These are phyloP conservation scores for Autographa gamma DNA, from an alignment of 2,888 invertebrate genomes.

Conservation along the genomic window DNA sequence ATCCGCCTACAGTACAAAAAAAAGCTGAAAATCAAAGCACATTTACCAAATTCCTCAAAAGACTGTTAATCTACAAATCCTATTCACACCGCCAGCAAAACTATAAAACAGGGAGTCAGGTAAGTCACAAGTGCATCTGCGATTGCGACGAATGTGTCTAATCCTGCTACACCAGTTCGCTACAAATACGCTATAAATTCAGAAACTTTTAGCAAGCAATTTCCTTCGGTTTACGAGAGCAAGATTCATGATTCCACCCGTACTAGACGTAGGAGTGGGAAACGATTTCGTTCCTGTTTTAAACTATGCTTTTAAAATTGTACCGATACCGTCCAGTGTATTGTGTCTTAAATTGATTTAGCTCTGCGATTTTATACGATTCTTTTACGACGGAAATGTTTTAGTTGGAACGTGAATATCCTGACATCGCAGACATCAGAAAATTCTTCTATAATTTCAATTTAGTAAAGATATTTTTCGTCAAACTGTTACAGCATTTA, in stretches of 20 bases:
- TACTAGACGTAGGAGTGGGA: slow-evolving; percentile 39
- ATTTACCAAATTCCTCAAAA: neutral
- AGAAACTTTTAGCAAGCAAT: slow-evolving; percentile 85
- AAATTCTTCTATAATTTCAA: neutral
- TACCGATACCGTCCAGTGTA: slow-evolving; percentile 35
- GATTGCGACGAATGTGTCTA: slow-evolving; percentile 59
- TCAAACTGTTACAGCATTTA: too few species aligned
- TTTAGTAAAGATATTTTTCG: too few species aligned
- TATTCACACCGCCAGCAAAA: slow-evolving; percentile 6
- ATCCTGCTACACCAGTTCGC: slow-evolving; percentile 62
- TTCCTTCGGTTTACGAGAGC: slow-evolving; percentile 81
- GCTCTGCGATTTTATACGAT: slow-evolving; percentile 29
- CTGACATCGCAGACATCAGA: neutral
- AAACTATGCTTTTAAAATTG: slow-evolving; percentile 65
- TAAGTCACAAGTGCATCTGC: slow-evolving; percentile 34
- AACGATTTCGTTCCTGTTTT: slow-evolving; percentile 58
- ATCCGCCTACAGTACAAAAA: neutral
- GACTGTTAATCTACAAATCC: neutral
- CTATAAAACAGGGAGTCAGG: slow-evolving; percentile 39
- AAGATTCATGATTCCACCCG: slow-evolving; percentile 78
- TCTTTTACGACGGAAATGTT: slow-evolving; percentile 20
- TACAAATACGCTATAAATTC: slow-evolving; percentile 84
- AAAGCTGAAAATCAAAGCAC: neutral
- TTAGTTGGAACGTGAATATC: neutral
- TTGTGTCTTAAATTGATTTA: slow-evolving; percentile 53